A percentile compares a stretch with the other conserved stretches of the same genome.
These are phyloP conservation scores for Tamias sibiricus DNA, from an alignment of 2,113 vertebrate genomes.

Conservation along the genomic window DNA sequence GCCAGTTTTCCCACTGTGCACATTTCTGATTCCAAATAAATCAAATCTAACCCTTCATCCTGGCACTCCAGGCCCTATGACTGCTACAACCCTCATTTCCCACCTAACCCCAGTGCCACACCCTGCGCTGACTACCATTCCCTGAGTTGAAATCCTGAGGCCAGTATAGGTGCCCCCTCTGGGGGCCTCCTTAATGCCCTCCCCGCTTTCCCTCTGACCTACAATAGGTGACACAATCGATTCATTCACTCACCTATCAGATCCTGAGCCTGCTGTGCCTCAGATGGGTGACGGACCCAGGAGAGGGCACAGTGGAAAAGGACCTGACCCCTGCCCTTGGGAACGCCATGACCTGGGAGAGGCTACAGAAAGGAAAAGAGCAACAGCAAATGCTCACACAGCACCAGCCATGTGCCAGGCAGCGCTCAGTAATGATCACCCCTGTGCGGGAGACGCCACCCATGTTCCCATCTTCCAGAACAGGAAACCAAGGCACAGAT, in stretches of 20 bases:
- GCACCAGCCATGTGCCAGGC: background rate
- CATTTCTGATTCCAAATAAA: background rate
- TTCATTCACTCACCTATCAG: background rate
- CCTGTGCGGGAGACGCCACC: background rate
- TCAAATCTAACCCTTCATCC: background rate
- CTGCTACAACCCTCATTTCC: background rate
- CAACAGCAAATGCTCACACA: background rate
- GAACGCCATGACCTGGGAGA: background rate
- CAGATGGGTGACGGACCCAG: background rate
- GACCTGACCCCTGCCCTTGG: background rate
- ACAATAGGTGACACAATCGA: background rate
- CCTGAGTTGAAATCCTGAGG: background rate
- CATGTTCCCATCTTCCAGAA: background rate
- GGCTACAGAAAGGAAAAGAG: background rate
- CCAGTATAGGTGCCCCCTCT: background rate
- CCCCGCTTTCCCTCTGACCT: background rate
- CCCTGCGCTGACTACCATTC: background rate
- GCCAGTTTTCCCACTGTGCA: background rate
- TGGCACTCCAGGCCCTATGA: background rate
- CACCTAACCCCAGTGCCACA: background rate
- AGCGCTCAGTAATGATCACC: background rate
- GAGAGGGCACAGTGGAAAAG: background rate
- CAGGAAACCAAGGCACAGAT: conserved; percentile 18
- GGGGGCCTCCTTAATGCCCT: background rate
- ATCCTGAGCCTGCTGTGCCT: background rate